Base-by-base conservation (phyloP, 1,140 invertebrate species). In the Ruditapes philippinarum region DNA sequence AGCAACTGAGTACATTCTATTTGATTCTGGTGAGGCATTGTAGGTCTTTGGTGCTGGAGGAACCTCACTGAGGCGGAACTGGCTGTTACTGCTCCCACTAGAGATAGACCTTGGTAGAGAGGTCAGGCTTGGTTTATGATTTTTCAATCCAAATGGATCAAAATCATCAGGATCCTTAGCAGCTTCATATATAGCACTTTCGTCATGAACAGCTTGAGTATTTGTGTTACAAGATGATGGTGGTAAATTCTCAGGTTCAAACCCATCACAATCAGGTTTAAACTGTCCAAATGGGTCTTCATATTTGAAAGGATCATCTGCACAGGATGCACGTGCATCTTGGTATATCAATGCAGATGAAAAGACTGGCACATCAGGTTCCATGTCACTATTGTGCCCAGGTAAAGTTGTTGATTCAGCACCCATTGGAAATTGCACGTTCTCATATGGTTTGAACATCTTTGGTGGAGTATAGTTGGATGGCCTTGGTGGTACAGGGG, bases 61-160 rank as follows among this genome's bases (percentile, higher is more conserved):
- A 4, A 89, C 84, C n/a, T 84, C 78, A 31, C 86, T 85, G 38
- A 91, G 85, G 17, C 57, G 22, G 36, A 33, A 49, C 28, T 45
- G 38, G 74, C 80, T 83, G 4, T 33, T 70, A 38, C 49, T 86
- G 57, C 84, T 86, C 2, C 38, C 51, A 74, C 70, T 86, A 1
- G 84, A 86, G 5, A 74, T 74, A 19, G 84, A 86, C 57, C 81
- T 60, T 1, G 81, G 33, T 22, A 84, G 22, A 5, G 70, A 60
- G 1, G 36, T 31, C n/a, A 54, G 40, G 45, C 76, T 79, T 11
- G 85, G 42, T 14, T 84, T 31, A 17, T 45, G 49, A 76, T 89
- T 60, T n/a, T n/a, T n/a, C 25, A 91, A 70, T 22, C 90, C 88
- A 89, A 91, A 91, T n/a, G 90, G 88, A 73, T 91, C 90, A 91